Conservation (phyloP, 1,140 invertebrate species). For the Zaprionus davidi region DNA sequence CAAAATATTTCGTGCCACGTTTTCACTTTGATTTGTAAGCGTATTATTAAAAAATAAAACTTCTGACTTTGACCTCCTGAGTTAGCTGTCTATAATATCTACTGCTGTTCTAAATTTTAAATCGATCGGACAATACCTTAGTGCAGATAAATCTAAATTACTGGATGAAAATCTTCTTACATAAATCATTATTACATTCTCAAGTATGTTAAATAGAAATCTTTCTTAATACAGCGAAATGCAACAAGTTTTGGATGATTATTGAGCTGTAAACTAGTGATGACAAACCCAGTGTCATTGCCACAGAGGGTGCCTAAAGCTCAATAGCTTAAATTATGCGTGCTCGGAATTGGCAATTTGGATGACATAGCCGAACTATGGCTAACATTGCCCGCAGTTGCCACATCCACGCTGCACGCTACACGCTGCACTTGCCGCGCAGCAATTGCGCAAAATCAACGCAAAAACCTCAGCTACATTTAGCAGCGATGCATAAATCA, state of each 20-base stretch:
- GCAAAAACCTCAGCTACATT: slow-evolving; percentile 75
- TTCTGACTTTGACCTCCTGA: no score
- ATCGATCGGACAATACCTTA: no score
- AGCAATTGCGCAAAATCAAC: slow-evolving; percentile 66
- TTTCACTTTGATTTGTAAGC: no score
- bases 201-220: not conserved
- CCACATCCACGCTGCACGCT: slow-evolving; percentile 5
- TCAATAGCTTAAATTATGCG: slow-evolving; percentile 75
- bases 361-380: slow-evolving; percentile 51
- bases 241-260: not conserved
- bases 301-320: not conserved
- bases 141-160: no score
- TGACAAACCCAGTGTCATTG: not conserved
- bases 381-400: slow-evolving; percentile 50
- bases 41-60: no score
- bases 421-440: not conserved
- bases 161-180: no score
- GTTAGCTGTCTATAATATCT: no score
- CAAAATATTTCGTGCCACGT: no score
- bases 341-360: slow-evolving; percentile 71
- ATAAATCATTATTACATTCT: not conserved
- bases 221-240: not conserved
- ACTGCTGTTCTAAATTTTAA: no score
- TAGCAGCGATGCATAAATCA: slow-evolving; percentile 79
- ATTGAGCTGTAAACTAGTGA: not conserved